Base-by-base conservation (phyloP, 2,888 invertebrate species). In the Tuta absoluta region DNA sequence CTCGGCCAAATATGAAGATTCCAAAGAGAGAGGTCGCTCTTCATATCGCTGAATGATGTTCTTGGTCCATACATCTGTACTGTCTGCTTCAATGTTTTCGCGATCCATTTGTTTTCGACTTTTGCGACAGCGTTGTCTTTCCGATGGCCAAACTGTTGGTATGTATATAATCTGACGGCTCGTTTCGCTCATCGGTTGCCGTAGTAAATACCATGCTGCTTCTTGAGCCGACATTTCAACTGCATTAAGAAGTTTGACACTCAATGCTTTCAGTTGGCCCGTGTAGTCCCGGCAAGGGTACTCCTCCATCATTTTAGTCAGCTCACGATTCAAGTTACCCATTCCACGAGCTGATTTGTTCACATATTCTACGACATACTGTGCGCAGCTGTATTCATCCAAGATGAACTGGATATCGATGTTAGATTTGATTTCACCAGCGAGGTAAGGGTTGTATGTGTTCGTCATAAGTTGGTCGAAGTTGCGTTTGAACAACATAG, bases 191-290 rank as follows among this genome's bases (percentile, higher is more conserved):
- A 88, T 89, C 11, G 84, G 83, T 66, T 84, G 74, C 37, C 85
- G 71, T 57, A 90, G 66, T 1, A 89, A 66, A 76, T 78, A 87
- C 86, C 86, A 88, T 63, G 86, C 87, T 66, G 85, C 84, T 77
- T 86, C 85, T 78, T 86, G 85, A 63, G 74, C 75, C 7, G 79
- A 71, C 71, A 86, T 85, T 68, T 86, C 85, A 53, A 79, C 75
- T 62, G 71, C 67, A 62, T 86, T 81, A 0, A 86, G 71, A 14
- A 85, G 62, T 58, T 76, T 70, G 65, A 73, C 37, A 67, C 75
- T 76, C 21, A 76, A 67, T 21, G 65, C 68, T 71, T 71, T 70
- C 24, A 69, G 69, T 41, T 67, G 66, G 12, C 60, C 71, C 8
- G 67, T 67, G 66, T 68, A 69, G 51, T 75, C 71, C 2, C 21